Evolutionary conservation across 92 coral and sea anemone genomes (phyloP).

Genomic region (Phenganax stokvisi): DNA sequence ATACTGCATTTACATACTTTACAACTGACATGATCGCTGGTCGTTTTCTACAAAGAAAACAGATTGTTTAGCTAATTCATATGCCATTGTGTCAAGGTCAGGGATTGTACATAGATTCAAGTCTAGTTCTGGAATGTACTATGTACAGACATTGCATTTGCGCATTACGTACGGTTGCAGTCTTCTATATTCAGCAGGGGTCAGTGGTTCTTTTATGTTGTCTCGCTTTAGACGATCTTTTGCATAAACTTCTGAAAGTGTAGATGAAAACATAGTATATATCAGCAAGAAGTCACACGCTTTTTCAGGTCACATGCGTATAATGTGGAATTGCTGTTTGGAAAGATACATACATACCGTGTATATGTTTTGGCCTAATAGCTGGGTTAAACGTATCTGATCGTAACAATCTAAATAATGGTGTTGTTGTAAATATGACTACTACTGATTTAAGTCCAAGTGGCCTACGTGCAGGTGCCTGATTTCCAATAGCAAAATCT

Average conservation of each 20-base stretch:
- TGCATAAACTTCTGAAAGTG: constrained; percentile 76
- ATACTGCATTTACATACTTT: constrained; percentile 53
- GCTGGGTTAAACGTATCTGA: constrained; percentile 98
- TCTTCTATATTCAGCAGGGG: constrained; percentile 95
- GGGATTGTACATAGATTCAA: background rate
- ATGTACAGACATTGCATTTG: background rate
- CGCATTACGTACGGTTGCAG: constrained; percentile 74
- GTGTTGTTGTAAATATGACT: background rate
- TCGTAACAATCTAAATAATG: constrained; percentile 70
- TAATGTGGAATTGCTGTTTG: background rate
- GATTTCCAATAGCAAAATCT: background rate
- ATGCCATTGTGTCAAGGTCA: no score
- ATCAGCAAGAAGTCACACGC: background rate
- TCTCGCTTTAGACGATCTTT: constrained; percentile 80
- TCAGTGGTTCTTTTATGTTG: constrained; percentile 64
- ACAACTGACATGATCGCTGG: constrained; percentile 89
- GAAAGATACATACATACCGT: constrained; percentile 50
- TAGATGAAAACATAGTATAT: no score
- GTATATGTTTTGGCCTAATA: constrained; percentile 72
- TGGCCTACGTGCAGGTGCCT: no score
- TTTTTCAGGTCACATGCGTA: background rate
- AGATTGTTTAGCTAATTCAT: background rate
- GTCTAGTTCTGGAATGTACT: background rate
- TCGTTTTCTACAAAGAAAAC: constrained; percentile 56
- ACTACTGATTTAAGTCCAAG: no score